phyloP scores from a whole-genome alignment of 2,113 vertebrate species.

The Emydocephalus ijimae region DNA sequence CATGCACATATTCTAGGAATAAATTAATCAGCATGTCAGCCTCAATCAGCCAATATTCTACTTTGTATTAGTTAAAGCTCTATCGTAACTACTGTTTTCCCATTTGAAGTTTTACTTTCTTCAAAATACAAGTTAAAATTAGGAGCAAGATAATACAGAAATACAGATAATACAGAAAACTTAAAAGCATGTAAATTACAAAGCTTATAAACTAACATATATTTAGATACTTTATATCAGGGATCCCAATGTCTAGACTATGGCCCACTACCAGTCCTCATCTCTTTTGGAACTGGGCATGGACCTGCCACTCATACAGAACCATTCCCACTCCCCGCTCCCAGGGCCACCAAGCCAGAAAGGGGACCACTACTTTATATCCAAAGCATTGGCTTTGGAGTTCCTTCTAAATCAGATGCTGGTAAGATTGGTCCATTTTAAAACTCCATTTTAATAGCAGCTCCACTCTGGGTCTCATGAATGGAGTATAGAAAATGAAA shows the following conservation, averaged over 20 bases:
- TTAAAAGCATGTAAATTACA: background rate
- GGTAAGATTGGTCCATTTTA: background rate
- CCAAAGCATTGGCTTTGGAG: background rate
- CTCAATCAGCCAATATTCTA: slow-evolving; percentile 31
- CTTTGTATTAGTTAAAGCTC: slow-evolving; percentile 27
- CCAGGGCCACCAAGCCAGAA: too few relatives aligned
- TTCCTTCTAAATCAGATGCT: background rate
- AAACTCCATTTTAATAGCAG: background rate
- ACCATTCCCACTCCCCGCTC: background rate
- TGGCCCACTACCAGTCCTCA: too few relatives aligned
- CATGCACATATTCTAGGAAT: slow-evolving; percentile 13
- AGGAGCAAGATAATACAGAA: background rate
- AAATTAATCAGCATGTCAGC: slow-evolving; percentile 32
- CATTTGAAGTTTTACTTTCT: background rate
- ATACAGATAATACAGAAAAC: background rate
- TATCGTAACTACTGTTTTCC: background rate
- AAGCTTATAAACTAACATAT: background rate
- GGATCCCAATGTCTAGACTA: too few relatives aligned
- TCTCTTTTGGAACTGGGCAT: too few relatives aligned
- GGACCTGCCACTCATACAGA: background rate
- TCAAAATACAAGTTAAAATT: slow-evolving; percentile 10
- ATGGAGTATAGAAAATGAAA: background rate
- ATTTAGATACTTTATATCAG: background rate
- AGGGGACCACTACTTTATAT: background rate
- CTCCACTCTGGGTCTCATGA: background rate